These are phyloP conservation scores for Laupala kohalensis DNA, from an alignment of 1,140 invertebrate genomes.

Conservation along the genomic window DNA sequence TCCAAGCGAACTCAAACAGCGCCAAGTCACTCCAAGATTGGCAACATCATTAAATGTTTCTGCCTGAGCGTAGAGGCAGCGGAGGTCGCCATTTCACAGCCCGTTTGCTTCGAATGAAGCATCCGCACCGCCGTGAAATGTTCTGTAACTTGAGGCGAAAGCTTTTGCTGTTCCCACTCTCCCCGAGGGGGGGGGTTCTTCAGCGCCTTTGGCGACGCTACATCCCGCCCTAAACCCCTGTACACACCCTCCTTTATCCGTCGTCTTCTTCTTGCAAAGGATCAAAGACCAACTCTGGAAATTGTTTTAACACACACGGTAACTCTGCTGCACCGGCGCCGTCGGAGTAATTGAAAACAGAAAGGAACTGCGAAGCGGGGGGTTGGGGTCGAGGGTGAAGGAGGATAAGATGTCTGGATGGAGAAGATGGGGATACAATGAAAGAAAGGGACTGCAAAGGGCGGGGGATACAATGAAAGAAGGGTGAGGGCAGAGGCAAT, in stretches of 20 bases:
- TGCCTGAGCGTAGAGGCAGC: background rate
- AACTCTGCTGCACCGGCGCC: background rate
- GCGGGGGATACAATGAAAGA: background rate
- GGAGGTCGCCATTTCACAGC: conserved; percentile 6
- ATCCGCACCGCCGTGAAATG: conserved; percentile 5
- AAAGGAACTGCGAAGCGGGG: too few species aligned
- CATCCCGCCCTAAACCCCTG: too few species aligned
- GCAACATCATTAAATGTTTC: conserved; percentile 16
- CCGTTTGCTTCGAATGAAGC: conserved; percentile 7
- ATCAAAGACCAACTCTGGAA: conserved; percentile 8
- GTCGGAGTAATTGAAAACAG: background rate
- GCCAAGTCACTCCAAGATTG: conserved; percentile 13
- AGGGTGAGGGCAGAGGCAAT: too few species aligned
- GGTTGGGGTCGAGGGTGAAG: too few species aligned
- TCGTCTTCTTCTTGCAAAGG: background rate
- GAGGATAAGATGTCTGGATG: background rate
- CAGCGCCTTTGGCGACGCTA: too few species aligned
- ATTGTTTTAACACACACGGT: conserved; percentile 3
- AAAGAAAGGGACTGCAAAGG: too few species aligned
- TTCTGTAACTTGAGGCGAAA: conserved; percentile 8
- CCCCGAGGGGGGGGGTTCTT: too few species aligned
- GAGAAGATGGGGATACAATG: background rate
- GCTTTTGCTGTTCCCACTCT: background rate
- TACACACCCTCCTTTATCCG: too few species aligned
- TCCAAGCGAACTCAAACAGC: too few species aligned